A percentile compares a stretch with the other conserved stretches of the same genome.
Evolutionary conservation across 2,113 vertebrate genomes (phyloP).

Genomic region (Chascanopsetta lugubris): DNA sequence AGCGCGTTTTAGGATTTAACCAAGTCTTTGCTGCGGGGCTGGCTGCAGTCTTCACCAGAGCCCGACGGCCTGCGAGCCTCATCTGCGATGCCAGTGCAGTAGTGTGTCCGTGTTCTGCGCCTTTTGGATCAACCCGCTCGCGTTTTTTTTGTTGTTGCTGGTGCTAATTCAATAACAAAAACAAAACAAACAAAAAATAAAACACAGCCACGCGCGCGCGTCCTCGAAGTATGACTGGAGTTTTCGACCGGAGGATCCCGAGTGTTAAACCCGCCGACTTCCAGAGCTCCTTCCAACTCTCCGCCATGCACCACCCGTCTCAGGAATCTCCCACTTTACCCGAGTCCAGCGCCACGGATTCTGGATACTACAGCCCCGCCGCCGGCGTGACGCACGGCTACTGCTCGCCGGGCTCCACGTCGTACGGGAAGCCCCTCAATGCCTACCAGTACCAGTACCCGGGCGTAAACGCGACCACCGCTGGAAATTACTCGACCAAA

Average conservation of each 20-base stretch:
- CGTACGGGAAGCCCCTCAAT: conserved; percentile 94
- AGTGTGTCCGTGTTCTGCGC: conserved; percentile 63
- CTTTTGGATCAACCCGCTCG: conserved; percentile 69
- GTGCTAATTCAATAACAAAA: conserved; percentile 23
- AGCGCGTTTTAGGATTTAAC: conserved; percentile 99
- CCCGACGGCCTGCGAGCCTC: conserved; percentile 74
- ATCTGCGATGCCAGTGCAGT: conserved; percentile 78
- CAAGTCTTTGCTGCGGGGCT: conserved; percentile 95
- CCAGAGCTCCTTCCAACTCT: conserved; percentile 92
- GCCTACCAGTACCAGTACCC: conserved; percentile 98
- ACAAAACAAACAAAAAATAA: conserved; percentile 54
- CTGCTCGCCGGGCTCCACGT: conserved; percentile 93
- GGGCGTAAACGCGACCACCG: conserved; percentile 88
- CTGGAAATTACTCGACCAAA: conserved; percentile 93
- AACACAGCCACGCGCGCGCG: conserved; percentile 52
- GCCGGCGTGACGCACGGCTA: conserved; percentile 92
- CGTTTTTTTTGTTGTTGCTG: conserved; percentile 4
- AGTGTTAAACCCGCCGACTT: conserved; percentile 92
- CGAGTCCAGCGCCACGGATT: conserved; percentile 96
- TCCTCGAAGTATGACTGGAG: conserved; percentile 90
- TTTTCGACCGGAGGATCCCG: conserved; percentile 96
- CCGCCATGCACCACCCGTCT: conserved; percentile 89
- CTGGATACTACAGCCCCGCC: conserved; percentile 96
- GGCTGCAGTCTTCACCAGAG: conserved; percentile 92
- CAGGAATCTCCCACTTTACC: conserved; percentile 99